phyloP scores from a whole-genome alignment of 2,888 invertebrate genomes.

The Allygus modestus region DNA sequence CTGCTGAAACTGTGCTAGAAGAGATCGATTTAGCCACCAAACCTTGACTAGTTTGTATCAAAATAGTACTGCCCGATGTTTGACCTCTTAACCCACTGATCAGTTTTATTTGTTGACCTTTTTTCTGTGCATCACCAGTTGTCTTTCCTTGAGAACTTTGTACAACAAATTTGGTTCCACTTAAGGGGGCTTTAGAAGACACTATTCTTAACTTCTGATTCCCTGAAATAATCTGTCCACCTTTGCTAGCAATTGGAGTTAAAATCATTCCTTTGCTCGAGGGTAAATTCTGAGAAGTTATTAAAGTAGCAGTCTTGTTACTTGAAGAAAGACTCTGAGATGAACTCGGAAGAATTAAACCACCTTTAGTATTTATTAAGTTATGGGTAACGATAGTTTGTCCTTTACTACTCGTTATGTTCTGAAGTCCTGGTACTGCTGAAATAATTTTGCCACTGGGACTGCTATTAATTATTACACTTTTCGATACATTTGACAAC shows the following conservation, averaged over 20 bases:
- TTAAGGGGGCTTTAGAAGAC: conserved; percentile 60
- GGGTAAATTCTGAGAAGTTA: conserved; percentile 44
- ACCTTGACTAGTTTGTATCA: conserved; percentile 63
- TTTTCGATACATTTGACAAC: conserved; percentile 60
- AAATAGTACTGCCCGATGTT: conserved; percentile 52
- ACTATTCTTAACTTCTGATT: conserved; percentile 62
- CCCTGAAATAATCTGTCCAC: conserved; percentile 44
- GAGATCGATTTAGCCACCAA: conserved; percentile 43
- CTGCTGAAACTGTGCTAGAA: conserved; percentile 7
- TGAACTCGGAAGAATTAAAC: conserved; percentile 47
- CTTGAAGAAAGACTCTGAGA: conserved; percentile 31
- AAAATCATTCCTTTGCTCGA: conserved; percentile 61
- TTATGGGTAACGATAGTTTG: conserved; percentile 61
- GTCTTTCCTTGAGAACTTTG: conserved; percentile 54
- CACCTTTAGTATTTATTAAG: conserved; percentile 50
- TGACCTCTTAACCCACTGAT: conserved; percentile 47
- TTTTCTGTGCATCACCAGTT: conserved; percentile 39
- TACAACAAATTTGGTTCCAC: conserved; percentile 59
- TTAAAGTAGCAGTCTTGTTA: conserved; percentile 32
- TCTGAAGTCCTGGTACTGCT: conserved; percentile 28
- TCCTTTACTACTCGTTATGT: conserved; percentile 47
- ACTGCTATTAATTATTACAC: conserved; percentile 62
- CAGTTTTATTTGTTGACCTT: conserved; percentile 60
- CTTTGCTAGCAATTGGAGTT: conserved; percentile 53
- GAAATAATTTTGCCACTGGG: conserved; percentile 41